Conservation (phyloP, 2,888 invertebrate species). For the Philaethria dido region DNA sequence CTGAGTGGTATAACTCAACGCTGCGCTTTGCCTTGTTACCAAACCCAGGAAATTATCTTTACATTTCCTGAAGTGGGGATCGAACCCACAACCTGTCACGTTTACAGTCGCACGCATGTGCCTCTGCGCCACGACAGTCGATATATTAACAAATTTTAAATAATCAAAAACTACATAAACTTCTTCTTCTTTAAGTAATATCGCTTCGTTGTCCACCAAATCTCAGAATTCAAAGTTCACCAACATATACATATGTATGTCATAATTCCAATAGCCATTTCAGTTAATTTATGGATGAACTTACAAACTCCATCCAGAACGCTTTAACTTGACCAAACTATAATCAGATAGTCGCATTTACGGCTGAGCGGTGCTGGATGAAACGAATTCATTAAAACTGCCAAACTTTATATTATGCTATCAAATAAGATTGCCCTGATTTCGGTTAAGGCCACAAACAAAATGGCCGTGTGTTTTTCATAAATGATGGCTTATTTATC, state of each 20-base stretch:
- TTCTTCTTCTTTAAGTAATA: too few species aligned
- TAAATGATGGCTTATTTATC: constrained; percentile 1
- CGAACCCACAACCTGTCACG: too few species aligned
- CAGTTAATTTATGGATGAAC: constrained; percentile 51
- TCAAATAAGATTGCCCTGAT: constrained; percentile 18
- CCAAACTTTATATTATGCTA: constrained; percentile 9
- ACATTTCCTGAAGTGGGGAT: too few species aligned
- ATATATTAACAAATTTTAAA: too few species aligned
- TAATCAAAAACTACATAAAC: too few species aligned
- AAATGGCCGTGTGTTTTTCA: constrained; percentile 14
- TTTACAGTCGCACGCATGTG: too few species aligned
- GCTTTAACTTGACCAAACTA: constrained; percentile 36
- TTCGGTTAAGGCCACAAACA: constrained; percentile 11
- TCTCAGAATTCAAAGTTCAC: constrained; percentile 8
- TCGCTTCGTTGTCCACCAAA: too few species aligned
- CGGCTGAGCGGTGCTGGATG: constrained; percentile 18
- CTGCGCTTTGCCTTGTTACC: too few species aligned
- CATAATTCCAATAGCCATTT: constrained; percentile 27
- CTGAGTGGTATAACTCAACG: too few species aligned
- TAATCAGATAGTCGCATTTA: constrained; percentile 29
- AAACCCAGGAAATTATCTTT: too few species aligned
- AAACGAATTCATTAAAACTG: constrained; percentile 31
- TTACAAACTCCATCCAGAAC: constrained; percentile 41
- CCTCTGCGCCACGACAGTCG: too few species aligned
- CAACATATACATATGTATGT: constrained; percentile 21